These are phyloP conservation scores for Ophraella communa DNA, from an alignment of 2,888 invertebrate genomes.

Conservation along the genomic window DNA sequence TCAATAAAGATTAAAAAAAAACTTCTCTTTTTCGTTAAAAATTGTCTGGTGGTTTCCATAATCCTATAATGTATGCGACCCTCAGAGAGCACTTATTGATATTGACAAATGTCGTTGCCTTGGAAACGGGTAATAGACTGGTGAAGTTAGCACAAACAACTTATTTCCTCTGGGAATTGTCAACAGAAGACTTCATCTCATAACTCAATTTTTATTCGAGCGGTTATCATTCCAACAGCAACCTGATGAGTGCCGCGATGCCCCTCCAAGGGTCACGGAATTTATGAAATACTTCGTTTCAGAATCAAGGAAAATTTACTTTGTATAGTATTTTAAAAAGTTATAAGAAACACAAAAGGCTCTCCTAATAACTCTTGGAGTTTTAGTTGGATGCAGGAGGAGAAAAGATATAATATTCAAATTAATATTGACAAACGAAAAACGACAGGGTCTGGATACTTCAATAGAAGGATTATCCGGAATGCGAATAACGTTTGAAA, in stretches of 20 bases:
- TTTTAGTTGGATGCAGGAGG: not conserved
- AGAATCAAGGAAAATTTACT: conserved; percentile 14
- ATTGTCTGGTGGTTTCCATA: conserved; percentile 15
- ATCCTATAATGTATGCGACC: conserved; percentile 27
- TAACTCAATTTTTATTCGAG: conserved; percentile 59
- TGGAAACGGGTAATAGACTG: conserved; percentile 54
- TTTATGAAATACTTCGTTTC: conserved; percentile 9
- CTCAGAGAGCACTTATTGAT: conserved; percentile 51
- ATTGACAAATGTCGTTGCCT: conserved; percentile 55
- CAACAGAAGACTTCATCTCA: conserved; percentile 59
- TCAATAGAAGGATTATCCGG: too few relatives aligned
- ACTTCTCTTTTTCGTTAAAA: not conserved
- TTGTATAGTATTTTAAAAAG: conserved; percentile 8
- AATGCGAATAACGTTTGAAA: too few relatives aligned
- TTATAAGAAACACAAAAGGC: not conserved
- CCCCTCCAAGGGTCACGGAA: not conserved
- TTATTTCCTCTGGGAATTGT: conserved; percentile 60
- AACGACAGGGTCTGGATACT: too few relatives aligned
- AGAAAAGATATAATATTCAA: not conserved
- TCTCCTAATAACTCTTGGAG: not conserved
- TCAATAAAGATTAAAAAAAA: conserved; percentile 6
- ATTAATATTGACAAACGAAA: not conserved
- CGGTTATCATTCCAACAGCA: conserved; percentile 53
- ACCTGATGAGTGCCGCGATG: conserved; percentile 50
- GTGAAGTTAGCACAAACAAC: conserved; percentile 59